These are phyloP conservation scores for Eurystomus glaucurus DNA, from an alignment of 2,797 vertebrate genomes.

Conservation along the genomic window DNA sequence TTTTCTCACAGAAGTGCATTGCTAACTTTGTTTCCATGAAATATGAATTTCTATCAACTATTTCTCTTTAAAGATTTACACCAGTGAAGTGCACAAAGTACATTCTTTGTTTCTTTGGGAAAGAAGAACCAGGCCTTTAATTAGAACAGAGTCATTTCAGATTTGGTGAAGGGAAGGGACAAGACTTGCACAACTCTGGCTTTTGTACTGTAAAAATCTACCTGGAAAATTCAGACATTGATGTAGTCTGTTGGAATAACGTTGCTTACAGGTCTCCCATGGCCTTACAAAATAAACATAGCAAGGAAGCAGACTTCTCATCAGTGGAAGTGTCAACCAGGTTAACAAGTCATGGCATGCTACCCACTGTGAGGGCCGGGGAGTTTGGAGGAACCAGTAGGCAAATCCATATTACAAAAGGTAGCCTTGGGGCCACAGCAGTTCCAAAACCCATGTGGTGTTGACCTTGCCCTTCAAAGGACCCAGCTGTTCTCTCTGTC, in stretches of 20 bases:
- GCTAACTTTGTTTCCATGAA: not conserved
- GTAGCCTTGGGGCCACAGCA: not conserved
- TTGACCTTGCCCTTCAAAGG: not conserved
- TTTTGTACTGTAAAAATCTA: not conserved
- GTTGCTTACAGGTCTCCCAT: not conserved
- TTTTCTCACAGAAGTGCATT: not conserved
- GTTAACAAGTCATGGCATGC: not conserved
- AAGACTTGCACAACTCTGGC: not conserved
- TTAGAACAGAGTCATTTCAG: not conserved
- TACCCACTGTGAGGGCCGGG: not conserved
- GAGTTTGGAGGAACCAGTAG: not conserved
- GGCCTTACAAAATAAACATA: not conserved
- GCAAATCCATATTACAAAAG: not conserved
- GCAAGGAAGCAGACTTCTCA: not conserved
- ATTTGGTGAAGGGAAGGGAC: not conserved
- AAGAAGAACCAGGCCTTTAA: not conserved
- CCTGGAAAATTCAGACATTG: not conserved
- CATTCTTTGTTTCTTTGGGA: not conserved
- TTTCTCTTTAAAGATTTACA: not conserved
- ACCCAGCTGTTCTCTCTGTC: not conserved
- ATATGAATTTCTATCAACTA: not conserved
- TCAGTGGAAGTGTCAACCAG: not conserved
- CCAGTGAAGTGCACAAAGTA: not conserved
- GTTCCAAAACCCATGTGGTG: rapidly evolving
- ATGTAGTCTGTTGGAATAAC: not conserved